A percentile compares a stretch with the other conserved stretches of the same genome.
Conservation (phyloP, 92 coral and sea anemone genomes). For the Pocillopora grandis region DNA sequence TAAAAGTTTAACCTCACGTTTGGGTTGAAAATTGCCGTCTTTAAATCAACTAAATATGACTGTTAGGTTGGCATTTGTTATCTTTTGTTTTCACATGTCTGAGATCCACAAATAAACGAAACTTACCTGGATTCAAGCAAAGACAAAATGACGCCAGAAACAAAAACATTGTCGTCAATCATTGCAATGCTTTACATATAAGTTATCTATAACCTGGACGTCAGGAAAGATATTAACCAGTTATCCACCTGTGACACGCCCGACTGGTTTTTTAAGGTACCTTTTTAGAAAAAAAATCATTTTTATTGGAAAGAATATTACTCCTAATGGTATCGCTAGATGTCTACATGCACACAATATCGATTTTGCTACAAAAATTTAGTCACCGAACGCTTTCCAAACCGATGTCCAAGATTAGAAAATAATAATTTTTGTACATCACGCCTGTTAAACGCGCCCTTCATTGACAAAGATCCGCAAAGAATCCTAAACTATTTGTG, state of each 20-base stretch:
- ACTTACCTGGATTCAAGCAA: slow-evolving; percentile 14
- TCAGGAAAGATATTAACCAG: slow-evolving; percentile 20
- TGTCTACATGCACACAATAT: background rate
- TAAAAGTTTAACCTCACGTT: too few relatives aligned
- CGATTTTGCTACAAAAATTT: background rate
- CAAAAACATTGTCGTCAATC: slow-evolving; percentile 17
- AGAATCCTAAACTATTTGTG: too few relatives aligned
- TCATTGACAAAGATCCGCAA: too few relatives aligned
- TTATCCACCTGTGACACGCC: slow-evolving; percentile 37
- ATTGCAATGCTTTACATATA: background rate
- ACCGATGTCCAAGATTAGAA: background rate
- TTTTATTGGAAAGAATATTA: background rate
- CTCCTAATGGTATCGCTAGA: background rate
- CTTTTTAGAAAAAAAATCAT: background rate
- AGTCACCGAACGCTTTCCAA: background rate
- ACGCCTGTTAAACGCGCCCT: background rate
- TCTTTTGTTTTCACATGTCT: background rate
- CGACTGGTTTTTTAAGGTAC: background rate
- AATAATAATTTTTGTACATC: background rate
- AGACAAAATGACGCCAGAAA: background rate
- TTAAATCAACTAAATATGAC: background rate
- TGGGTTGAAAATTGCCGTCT: too few relatives aligned
- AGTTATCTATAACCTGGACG: background rate
- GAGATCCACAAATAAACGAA: background rate
- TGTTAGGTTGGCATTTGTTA: background rate